phyloP scores from a whole-genome alignment of 2,113 vertebrate species.

The Sisor rabdophorus region DNA sequence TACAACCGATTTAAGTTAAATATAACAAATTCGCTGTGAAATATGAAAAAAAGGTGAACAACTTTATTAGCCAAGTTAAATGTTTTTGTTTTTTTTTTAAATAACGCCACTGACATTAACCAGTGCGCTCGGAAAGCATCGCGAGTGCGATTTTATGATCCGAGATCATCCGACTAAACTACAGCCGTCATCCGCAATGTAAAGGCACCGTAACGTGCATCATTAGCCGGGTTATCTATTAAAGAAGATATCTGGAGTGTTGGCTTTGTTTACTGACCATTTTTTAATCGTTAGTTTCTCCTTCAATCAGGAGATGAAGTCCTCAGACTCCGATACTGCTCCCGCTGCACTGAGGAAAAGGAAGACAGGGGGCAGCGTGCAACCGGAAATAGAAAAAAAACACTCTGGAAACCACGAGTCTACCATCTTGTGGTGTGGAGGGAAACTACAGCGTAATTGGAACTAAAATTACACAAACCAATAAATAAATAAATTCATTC shows the following conservation, averaged over 20 bases:
- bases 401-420: neutral
- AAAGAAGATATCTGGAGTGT: conserved; percentile 53
- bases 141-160: conserved; percentile 61
- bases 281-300: conserved; percentile 73
- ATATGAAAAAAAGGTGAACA: neutral
- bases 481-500: no score
- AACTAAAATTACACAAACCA: no score
- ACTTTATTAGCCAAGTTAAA: neutral
- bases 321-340: conserved; percentile 70
- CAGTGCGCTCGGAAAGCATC: neutral
- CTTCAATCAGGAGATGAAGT: conserved; percentile 74
- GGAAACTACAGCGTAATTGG: neutral
- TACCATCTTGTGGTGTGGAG: conserved; percentile 12
- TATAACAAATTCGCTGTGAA: fast-evolving
- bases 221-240: conserved; percentile 6
- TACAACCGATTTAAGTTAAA: no score
- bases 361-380: conserved; percentile 52
- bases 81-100: no score
- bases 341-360: conserved; percentile 79
- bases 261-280: conserved; percentile 80
- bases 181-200: neutral
- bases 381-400: neutral
- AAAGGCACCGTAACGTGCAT: conserved; percentile 28
- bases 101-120: neutral
- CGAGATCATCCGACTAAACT: conserved; percentile 68